A percentile compares a stretch with the other conserved stretches of the same genome.
Evolutionary conservation across 2,113 vertebrate genomes (phyloP).

Genomic region (Cichladusa arquata): DNA sequence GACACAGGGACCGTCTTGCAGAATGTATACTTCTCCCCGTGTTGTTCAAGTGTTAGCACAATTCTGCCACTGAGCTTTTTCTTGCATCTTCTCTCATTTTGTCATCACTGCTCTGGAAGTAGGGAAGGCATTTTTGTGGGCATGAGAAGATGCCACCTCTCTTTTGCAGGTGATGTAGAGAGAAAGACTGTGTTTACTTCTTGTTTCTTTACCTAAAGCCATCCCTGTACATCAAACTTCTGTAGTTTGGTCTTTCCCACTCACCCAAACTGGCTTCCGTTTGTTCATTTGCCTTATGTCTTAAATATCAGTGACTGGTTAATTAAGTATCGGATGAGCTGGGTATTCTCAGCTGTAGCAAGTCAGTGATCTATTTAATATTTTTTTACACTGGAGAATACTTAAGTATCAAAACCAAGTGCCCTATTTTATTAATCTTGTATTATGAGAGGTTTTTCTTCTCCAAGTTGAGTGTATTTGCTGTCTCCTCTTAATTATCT

Average conservation of each 20-base stretch:
- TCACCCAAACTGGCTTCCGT: background rate
- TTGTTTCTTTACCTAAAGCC: background rate
- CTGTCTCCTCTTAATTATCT: background rate
- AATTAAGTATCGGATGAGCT: background rate
- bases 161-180: background rate
- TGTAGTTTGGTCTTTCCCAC: background rate
- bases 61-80: background rate
- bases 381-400: background rate
- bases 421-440: background rate
- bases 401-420: background rate
- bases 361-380: background rate
- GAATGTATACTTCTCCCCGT: rapidly evolving
- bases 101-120: background rate
- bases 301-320: background rate
- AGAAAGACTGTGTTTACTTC: background rate
- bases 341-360: background rate
- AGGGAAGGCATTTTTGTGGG: background rate
- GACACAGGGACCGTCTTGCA: background rate
- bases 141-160: background rate
- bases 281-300: background rate
- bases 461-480: background rate
- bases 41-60: background rate
- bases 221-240: background rate
- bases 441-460: background rate
- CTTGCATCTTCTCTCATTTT: background rate